phyloP scores from a whole-genome alignment of 2,797 vertebrate species.

The Centroberyx gerrardi region DNA sequence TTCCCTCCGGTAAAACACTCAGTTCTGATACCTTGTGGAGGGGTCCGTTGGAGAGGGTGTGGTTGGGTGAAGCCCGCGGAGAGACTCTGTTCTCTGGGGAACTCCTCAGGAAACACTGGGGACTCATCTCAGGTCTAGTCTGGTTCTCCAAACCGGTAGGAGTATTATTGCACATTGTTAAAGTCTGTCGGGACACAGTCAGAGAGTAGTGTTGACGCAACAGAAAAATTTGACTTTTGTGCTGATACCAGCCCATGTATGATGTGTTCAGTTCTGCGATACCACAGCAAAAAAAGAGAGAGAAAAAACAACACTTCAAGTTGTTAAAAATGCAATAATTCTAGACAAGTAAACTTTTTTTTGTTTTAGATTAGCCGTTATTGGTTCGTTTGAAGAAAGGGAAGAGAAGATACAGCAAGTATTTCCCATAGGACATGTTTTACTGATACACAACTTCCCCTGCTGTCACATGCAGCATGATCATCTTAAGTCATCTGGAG shows the following conservation, averaged over 20 bases:
- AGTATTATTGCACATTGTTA: conserved; percentile 85
- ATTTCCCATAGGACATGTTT: background rate
- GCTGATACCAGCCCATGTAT: background rate
- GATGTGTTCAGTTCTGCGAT: background rate
- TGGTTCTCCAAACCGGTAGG: conserved; percentile 81
- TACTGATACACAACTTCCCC: no score
- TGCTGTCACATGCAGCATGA: no score
- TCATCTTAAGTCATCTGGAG: no score
- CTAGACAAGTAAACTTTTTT: background rate
- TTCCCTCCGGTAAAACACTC: background rate
- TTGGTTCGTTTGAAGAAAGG: no score
- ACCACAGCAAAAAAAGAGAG: background rate
- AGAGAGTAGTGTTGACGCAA: conserved; percentile 7
- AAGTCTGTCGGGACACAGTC: conserved; percentile 83
- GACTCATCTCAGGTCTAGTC: conserved; percentile 80
- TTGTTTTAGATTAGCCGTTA: no score
- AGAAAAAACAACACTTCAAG: background rate
- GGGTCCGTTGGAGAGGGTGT: conserved; percentile 89
- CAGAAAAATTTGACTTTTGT: no score
- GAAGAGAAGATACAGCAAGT: no score
- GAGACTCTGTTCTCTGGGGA: conserved; percentile 82
- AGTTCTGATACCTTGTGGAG: conserved; percentile 87
- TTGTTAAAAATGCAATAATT: background rate
- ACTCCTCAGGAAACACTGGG: conserved; percentile 88
- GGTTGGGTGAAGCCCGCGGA: conserved; percentile 81